These are phyloP conservation scores for Cyclophora albipunctata DNA, from an alignment of 2,888 invertebrate species.

Conservation along the genomic window DNA sequence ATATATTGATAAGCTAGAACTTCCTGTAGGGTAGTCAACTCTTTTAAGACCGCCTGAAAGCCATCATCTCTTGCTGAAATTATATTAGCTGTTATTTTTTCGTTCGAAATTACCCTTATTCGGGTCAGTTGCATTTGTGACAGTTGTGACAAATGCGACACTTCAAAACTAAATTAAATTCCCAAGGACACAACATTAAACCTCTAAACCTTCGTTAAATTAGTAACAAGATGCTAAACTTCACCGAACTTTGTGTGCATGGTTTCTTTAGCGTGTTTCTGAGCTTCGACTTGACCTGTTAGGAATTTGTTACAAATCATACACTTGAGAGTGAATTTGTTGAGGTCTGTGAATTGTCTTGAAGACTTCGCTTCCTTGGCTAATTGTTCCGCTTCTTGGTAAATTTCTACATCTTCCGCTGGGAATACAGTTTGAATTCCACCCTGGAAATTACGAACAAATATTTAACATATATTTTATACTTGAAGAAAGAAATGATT, in stretches of 20 bases:
- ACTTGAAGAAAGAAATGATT: background rate
- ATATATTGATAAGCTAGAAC: no score
- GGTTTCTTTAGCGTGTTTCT: conserved; percentile 88
- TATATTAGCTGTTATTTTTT: no score
- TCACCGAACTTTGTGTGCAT: conserved; percentile 89
- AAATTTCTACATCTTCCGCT: conserved; percentile 80
- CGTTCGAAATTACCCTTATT: no score
- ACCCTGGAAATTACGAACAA: conserved; percentile 68
- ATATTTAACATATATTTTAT: no score
- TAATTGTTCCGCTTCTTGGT: conserved; percentile 87
- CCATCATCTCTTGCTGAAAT: no score
- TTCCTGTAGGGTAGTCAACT: no score
- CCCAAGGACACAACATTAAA: no score
- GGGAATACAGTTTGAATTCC: conserved; percentile 87
- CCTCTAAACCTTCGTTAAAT: no score
- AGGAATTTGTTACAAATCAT: conserved; percentile 84
- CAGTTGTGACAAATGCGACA: no score
- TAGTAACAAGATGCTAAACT: conserved; percentile 62
- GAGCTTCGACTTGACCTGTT: conserved; percentile 87
- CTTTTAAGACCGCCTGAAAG: no score
- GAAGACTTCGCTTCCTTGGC: conserved; percentile 92
- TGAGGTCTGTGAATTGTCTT: conserved; percentile 92
- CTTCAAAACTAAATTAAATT: no score
- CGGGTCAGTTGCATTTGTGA: no score
- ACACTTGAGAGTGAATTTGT: conserved; percentile 90